A percentile compares a stretch with the other conserved stretches of the same genome.
These are phyloP conservation scores for Pocillopora damicornis DNA, from an alignment of 64 coral and sea anemone species.

Conservation along the genomic window DNA sequence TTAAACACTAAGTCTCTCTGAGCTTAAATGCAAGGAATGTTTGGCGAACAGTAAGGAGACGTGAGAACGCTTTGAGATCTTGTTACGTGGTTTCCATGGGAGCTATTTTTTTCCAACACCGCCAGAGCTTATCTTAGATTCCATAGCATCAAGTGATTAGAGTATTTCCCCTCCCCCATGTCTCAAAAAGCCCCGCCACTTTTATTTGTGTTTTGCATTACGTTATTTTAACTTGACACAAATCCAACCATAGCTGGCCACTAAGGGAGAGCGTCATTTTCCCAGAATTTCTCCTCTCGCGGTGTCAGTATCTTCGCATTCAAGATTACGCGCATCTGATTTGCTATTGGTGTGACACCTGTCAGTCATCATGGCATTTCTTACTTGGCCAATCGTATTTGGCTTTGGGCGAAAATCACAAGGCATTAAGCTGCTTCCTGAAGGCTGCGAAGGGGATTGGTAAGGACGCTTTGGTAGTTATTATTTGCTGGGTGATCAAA, in stretches of 20 bases:
- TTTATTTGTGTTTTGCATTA: too few relatives aligned
- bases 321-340: slow-evolving; percentile 82
- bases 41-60: too few relatives aligned
- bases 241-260: slow-evolving; percentile 63
- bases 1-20: too few relatives aligned
- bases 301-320: slow-evolving; percentile 75
- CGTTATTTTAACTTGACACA: background rate
- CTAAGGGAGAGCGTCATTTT: slow-evolving; percentile 41
- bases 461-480: background rate
- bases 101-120: too few relatives aligned
- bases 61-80: too few relatives aligned
- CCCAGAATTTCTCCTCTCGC: slow-evolving; percentile 82
- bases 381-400: slow-evolving; percentile 83
- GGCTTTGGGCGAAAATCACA: slow-evolving; percentile 71
- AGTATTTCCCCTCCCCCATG: too few relatives aligned
- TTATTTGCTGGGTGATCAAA: too few relatives aligned
- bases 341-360: slow-evolving; percentile 55
- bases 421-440: slow-evolving; percentile 83
- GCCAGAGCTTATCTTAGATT: too few relatives aligned
- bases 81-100: too few relatives aligned
- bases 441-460: slow-evolving; percentile 74
- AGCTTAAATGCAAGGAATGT: too few relatives aligned
- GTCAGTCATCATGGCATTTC: slow-evolving; percentile 62
- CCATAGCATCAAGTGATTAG: too few relatives aligned
- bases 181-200: too few relatives aligned